Percentiles rank a stretch among this genome's conserved stretches.
These are phyloP conservation scores for Elephas maximus DNA, from an alignment of 2,113 vertebrate species.

Conservation along the genomic window DNA sequence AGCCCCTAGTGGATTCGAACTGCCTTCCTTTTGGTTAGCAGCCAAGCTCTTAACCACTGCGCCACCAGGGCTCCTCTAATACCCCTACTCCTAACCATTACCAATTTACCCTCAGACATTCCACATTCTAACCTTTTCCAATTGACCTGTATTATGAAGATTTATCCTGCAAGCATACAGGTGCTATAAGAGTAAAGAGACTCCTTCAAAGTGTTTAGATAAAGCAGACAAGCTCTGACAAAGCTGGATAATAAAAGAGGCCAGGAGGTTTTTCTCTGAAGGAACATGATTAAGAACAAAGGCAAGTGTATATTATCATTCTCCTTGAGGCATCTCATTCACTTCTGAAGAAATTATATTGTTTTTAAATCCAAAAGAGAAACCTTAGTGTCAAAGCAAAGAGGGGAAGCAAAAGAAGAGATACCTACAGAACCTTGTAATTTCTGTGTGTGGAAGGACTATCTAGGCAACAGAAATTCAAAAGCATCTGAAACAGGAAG, in stretches of 20 bases:
- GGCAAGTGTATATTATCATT: constrained; percentile 82
- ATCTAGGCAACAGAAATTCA: neutral
- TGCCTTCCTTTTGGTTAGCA: no score
- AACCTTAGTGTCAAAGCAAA: constrained; percentile 29
- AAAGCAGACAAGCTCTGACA: constrained; percentile 86
- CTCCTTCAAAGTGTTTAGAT: constrained; percentile 86
- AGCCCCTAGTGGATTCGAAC: no score
- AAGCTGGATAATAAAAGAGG: constrained; percentile 85
- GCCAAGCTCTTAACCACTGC: no score
- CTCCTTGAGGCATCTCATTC: constrained; percentile 73
- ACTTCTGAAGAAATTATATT: constrained; percentile 79
- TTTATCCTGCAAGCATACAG: constrained; percentile 81
- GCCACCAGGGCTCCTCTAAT: no score
- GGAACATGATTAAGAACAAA: constrained; percentile 89
- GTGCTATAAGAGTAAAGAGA: constrained; percentile 73
- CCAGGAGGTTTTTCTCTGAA: constrained; percentile 84
- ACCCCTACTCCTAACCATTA: neutral
- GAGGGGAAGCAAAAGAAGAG: neutral
- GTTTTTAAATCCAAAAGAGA: constrained; percentile 68
- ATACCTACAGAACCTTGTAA: neutral
- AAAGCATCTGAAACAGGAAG: constrained; percentile 27
- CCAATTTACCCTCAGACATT: neutral
- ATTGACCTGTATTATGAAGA: constrained; percentile 85
- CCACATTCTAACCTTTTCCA: constrained; percentile 70
- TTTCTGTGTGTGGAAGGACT: neutral